Evolutionary conservation across 2,888 invertebrate species (phyloP).

Genomic region (Ichneumoninae sp.): DNA sequence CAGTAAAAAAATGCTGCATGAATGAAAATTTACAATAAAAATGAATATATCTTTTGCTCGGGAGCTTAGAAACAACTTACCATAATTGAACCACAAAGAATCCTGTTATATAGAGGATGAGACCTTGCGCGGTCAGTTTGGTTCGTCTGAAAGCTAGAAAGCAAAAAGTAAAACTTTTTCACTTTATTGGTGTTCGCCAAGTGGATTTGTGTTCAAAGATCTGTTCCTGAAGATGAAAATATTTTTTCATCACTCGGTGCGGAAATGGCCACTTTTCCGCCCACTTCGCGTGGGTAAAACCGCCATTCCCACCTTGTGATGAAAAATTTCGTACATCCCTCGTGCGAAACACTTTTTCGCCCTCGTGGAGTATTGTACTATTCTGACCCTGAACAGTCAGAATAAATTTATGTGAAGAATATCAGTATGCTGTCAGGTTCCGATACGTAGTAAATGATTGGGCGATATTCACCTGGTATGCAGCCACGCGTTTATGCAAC

Average conservation of each 20-base stretch:
- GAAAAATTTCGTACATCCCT: no score
- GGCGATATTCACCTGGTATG: background rate
- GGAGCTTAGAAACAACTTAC: background rate
- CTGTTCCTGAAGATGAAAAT: background rate
- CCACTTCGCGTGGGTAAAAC: no score
- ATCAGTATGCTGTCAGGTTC: background rate
- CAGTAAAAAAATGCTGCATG: background rate
- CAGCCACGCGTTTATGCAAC: slow-evolving; percentile 4
- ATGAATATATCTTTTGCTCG: background rate
- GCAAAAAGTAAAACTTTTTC: background rate
- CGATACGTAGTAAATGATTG: background rate
- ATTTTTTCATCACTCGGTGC: background rate
- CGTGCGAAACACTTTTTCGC: no score
- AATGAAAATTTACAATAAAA: background rate
- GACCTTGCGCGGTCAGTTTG: background rate
- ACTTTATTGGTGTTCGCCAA: background rate
- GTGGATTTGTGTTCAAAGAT: background rate
- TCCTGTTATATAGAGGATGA: background rate
- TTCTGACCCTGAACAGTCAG: background rate
- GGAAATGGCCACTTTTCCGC: no score
- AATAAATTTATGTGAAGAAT: background rate
- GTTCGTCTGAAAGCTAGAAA: background rate
- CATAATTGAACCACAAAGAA: background rate
- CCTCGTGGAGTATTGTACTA: no score
- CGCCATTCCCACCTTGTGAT: no score